These are phyloP conservation scores for Clinocottus analis DNA, from an alignment of 2,113 vertebrate genomes.

Conservation along the genomic window DNA sequence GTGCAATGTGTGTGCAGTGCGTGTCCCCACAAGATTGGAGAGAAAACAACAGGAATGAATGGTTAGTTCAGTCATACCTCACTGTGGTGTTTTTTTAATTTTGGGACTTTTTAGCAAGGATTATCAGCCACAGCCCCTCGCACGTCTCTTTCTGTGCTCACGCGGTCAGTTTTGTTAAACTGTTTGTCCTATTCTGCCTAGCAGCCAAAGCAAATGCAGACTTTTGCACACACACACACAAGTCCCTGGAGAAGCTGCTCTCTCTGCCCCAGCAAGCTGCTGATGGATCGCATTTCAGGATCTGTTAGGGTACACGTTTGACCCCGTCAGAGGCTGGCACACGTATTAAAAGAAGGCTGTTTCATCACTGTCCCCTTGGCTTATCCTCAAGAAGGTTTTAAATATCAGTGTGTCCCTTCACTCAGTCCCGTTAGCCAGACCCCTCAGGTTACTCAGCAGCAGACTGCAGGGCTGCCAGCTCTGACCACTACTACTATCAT, in stretches of 20 bases:
- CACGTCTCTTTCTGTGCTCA: background rate
- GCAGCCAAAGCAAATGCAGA: conserved; percentile 64
- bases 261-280: conserved; percentile 46
- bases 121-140: conserved; percentile 3
- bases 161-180: conserved; percentile 47
- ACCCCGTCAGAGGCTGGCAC: conserved; percentile 53
- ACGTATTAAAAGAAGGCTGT: conserved; percentile 40
- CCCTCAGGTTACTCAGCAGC: conserved; percentile 75
- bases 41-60: background rate
- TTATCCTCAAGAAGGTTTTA: conserved; percentile 45
- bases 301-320: conserved; percentile 50
- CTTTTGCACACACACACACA: conserved; percentile 30
- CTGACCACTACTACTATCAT: conserved; percentile 22
- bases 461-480: conserved; percentile 34
- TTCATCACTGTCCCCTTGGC: conserved; percentile 48
- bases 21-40: conserved; percentile 18
- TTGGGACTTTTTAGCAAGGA: conserved; percentile 3
- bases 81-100: conserved; percentile 4
- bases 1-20: background rate
- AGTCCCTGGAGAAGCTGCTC: conserved; percentile 38
- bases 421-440: conserved; percentile 58
- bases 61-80: conserved; percentile 25
- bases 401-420: conserved; percentile 36
- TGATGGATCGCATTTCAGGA: conserved; percentile 65
- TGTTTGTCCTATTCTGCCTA: conserved; percentile 53